Base-by-base conservation (phyloP, 2,888 invertebrate species). In the Oeneis ivallda region DNA sequence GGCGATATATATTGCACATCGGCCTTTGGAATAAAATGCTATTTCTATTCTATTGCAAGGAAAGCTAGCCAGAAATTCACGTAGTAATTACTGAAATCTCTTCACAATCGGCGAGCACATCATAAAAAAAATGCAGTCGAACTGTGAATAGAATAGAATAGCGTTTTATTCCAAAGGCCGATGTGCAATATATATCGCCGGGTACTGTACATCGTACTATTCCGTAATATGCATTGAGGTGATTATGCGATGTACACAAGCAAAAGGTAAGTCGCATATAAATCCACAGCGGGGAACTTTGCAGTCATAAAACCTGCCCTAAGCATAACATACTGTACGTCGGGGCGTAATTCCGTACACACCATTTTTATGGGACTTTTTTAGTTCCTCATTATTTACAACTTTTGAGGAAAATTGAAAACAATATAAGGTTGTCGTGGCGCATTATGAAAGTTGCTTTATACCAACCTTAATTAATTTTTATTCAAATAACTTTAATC, bases 291-390 rank as follows among this genome's bases (percentile, higher is more conserved):
- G 63, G 66, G 59, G 41, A 67, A 74, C 70, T 70, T 72, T 69
- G 65, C 61, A 53, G 66, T 65, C 69, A 69, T 69, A 67, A 71
- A 72, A 72, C 70, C 65, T 59, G 67, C 64, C 67, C 71, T 76
- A 75, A 76, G 71, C 70, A 71, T 73, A 76, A 78, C 72, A 59
- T 71, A 76, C 71, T 70, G 70, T 69, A 71, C 76, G 71, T 71
- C 68, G 65, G 77, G 76, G 72, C 65, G 76, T 73, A 72, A 68
- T 72, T 72, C 60, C 60, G 65, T 62, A 32, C 34, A 43, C 52
- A 4, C 61, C 61, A 45, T 61, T 61, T 26, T 65, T 49, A 50
- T 54, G 54, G 64, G 62, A 70, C 65, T 69, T 70, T 62, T 66
- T 58, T 56, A 57, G 53, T 67, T 69, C 49, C 54, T 41, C 45